These are phyloP conservation scores for Tetragnatha versicolor DNA, from an alignment of 1,140 invertebrate genomes.

Conservation along the genomic window DNA sequence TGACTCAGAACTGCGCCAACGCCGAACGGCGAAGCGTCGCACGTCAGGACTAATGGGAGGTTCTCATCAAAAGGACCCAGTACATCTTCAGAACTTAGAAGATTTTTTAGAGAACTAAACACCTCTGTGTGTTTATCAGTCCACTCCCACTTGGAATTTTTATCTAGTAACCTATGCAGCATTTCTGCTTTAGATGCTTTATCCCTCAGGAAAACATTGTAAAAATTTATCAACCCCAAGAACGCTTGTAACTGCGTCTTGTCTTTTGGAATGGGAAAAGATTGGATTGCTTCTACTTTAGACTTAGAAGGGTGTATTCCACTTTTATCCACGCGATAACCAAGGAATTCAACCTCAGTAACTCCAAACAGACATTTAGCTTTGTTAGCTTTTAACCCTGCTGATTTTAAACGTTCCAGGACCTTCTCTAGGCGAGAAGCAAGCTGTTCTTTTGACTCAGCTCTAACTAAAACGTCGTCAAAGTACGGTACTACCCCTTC, in stretches of 20 bases:
- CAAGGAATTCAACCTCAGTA: neutral
- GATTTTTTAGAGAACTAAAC: neutral
- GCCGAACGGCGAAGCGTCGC: neutral
- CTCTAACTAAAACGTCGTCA: neutral
- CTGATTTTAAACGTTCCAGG: too few species aligned
- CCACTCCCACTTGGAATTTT: neutral
- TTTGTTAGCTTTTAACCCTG: neutral
- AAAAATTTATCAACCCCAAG: neutral
- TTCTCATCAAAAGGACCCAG: neutral
- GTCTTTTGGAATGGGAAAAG: neutral
- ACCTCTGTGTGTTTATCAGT: neutral
- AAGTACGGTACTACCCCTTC: neutral
- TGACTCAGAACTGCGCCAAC: neutral
- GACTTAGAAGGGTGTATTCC: neutral
- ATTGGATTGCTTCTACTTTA: neutral
- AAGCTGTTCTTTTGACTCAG: too few species aligned
- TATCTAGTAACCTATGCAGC: neutral
- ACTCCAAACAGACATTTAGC: too few species aligned
- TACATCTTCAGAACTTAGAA: neutral
- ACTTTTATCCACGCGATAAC: neutral
- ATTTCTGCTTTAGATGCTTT: neutral
- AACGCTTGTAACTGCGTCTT: neutral
- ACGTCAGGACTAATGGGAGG: neutral
- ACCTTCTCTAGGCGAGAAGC: too few species aligned
- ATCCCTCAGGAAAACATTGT: neutral